Conservation (phyloP, 2,797 vertebrate species). For the Vireo griseus region DNA sequence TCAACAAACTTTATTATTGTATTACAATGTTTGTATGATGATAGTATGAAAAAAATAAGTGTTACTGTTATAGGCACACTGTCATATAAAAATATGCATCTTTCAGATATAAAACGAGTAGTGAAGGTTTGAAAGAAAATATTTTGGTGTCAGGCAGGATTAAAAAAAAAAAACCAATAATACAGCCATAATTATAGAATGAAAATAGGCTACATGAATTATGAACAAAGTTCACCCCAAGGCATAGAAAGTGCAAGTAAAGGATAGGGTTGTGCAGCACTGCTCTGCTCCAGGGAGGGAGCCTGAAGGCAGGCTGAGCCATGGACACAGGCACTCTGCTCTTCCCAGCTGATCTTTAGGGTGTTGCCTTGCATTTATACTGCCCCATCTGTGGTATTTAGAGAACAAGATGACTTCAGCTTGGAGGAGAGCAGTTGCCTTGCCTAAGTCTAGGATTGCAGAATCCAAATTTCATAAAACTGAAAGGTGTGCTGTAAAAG, state of each 20-base stretch:
- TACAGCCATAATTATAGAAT: not conserved
- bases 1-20: not conserved
- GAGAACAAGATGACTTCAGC: not conserved
- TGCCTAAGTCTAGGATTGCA: not conserved
- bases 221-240: not conserved
- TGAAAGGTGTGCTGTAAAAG: not conserved
- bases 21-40: not conserved
- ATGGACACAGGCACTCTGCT: not conserved
- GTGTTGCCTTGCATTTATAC: not conserved
- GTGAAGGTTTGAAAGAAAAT: not conserved
- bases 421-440: not conserved
- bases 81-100: not conserved
- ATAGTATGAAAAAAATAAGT: not conserved
- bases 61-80: not conserved
- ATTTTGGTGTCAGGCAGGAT: not conserved
- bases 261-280: not conserved
- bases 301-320: not conserved
- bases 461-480: not conserved
- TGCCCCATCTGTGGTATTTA: not conserved
- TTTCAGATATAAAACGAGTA: not conserved
- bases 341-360: not conserved
- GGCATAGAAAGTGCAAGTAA: not conserved
- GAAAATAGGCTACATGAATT: not conserved
- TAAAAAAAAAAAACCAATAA: not conserved
- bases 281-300: not conserved